Conservation (phyloP, 2,888 invertebrate species). For the Abrostola triplasia region DNA sequence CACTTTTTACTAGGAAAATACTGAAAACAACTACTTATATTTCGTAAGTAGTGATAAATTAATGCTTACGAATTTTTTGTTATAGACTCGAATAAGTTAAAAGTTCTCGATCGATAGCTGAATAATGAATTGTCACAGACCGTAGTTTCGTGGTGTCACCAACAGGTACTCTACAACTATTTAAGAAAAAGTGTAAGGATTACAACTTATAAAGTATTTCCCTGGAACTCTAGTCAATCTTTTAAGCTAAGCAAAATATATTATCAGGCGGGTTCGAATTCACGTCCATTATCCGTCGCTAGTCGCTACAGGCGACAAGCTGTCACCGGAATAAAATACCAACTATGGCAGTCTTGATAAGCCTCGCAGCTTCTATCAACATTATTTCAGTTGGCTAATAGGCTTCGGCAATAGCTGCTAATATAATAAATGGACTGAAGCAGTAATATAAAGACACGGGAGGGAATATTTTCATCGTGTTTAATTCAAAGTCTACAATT, state of each 20-base stretch:
- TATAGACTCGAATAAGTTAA: too few relatives aligned
- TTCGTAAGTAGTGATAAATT: too few relatives aligned
- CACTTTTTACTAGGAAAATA: too few relatives aligned
- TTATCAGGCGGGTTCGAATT: background rate
- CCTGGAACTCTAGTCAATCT: background rate
- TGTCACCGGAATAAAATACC: background rate
- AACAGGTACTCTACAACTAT: too few relatives aligned
- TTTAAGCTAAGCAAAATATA: background rate
- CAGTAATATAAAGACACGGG: background rate
- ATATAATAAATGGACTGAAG: background rate
- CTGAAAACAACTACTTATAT: too few relatives aligned
- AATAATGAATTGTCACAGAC: too few relatives aligned
- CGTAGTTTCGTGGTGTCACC: too few relatives aligned
- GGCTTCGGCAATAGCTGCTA: background rate
- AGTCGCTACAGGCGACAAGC: conserved; percentile 1
- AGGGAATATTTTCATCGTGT: too few relatives aligned
- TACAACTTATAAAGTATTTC: background rate
- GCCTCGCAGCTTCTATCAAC: background rate
- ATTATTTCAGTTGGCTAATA: background rate
- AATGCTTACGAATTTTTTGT: too few relatives aligned
- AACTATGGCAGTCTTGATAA: conserved; percentile 1
- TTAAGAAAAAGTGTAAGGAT: background rate
- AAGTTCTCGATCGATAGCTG: too few relatives aligned
- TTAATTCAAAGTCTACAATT: too few relatives aligned
- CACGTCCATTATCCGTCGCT: background rate